Base-by-base conservation (phyloP, 2,113 vertebrate genomes). In the Balaeniceps rex region DNA sequence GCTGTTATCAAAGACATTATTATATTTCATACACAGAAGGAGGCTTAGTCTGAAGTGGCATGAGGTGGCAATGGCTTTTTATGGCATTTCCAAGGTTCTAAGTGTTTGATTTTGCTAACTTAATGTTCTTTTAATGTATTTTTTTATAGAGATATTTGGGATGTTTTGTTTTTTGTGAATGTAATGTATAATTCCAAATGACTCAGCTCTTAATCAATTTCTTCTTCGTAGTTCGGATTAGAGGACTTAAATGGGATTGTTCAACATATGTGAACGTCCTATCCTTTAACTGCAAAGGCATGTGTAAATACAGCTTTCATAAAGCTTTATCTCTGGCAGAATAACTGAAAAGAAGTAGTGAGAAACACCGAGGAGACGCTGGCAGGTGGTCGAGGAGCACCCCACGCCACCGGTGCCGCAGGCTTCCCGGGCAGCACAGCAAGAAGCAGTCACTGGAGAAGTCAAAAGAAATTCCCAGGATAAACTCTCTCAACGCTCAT, bases 271-370 rank as follows among this genome's bases (percentile, higher is more conserved):
- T 80, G 31, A 60, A 83, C 88, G 95, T 90, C 85, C 63, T 78
- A 38, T 68, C 80, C 66, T 94, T 86, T 83, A 90, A 82, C 46
- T 64, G 76, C 66, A 89, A 94, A 92, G 60, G 70, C 42, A 80
- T 11, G 74, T 61, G 68, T 82, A 70, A 69, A 93, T 40, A 57
- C 34, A 82, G 63, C 83, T 97, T 95, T 93, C 94, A 90, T 90
- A 86, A 40, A 88, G 74, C 71, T 95, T 88, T 81, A 69, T 94
- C 34, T 55, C 44, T 79, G 79, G 93, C 65, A 96, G 75, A 93
- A 76, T 86, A 97, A 95, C 58, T 65, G 63, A 52, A 96, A 97
- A 94, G 65, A 78, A 86, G 47, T 49, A 79, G 60, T 78, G 52
- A 81, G 65, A 97, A 96, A 68, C 24, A 60, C 84, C 74, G 81